Evolutionary conservation across 2,113 vertebrate species (phyloP), one percentile per base, ranked within the genome.

Genomic region (Cnemophilus loriae): DNA sequence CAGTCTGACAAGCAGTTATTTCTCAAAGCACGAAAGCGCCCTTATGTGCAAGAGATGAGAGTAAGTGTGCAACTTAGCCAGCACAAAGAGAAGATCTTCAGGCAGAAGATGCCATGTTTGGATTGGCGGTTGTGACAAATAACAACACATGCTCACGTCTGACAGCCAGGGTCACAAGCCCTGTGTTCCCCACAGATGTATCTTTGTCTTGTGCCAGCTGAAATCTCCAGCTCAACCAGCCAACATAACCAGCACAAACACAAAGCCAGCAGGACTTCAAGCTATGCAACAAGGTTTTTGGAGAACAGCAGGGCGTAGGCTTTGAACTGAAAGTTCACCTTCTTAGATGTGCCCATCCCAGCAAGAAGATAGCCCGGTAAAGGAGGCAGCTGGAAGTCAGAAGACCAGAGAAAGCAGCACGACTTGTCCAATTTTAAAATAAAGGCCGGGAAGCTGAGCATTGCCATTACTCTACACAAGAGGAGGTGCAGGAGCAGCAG

Each of bases 1-100:
- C 78, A 79, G 95, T 83, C 61, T 56, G 78, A 90, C 85, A 30
- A 65, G 90, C 56, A 56, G 74, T 35, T 75, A 55, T 44, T 89
- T 89, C 53, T 44, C 77, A 64, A 93, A 55, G 71, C 53, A 71
- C 71, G 56, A 77, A 60, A 87, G 33, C 47, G 53, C 32, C 47
- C 57, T 87, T 75, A 59, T 12, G 35, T 16, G 52, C 1, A 2
- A 63, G 77, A 46, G 75, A 50, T 28, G 35, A 79, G 55, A 70
- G 33, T 26, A 82, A 81, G 22, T 9, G 65, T 47, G 61, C 61
- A 30, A n/a, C 6, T 44, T 2, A 11, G 53, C 28, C 44, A 86
- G 69, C 32, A 46, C 23, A 46, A 70, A 53, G 19, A 16, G 28
- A 55, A 75, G 49, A 59, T 14, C 35, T 76, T 67, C 44, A 50